Conservation (phyloP, 2,797 vertebrate genomes). For the Paedocypris micromegethes region DNA sequence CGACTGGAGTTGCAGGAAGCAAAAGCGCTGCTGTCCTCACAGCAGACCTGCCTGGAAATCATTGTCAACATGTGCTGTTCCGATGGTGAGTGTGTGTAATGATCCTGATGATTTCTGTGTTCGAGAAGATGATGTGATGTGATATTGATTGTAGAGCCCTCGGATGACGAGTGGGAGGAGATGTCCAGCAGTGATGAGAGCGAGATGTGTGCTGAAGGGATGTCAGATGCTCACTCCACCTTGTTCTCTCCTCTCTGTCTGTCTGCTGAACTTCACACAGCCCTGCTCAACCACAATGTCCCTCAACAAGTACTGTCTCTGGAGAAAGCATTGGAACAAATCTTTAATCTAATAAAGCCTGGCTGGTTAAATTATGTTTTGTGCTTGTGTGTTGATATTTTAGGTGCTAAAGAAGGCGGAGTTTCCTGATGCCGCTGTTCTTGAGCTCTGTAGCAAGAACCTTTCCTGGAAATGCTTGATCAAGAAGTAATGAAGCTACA, state of each 20-base stretch:
- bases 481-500: slow-evolving; percentile 74
- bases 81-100: slow-evolving; percentile 76
- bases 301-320: slow-evolving; percentile 79
- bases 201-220: slow-evolving; percentile 76
- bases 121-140: background rate
- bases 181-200: slow-evolving; percentile 93
- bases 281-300: slow-evolving; percentile 79
- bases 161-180: slow-evolving; percentile 94
- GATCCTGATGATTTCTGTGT: background rate
- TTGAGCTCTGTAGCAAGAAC: slow-evolving; percentile 74
- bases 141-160: slow-evolving; percentile 72
- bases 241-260: slow-evolving; percentile 88
- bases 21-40: slow-evolving; percentile 82
- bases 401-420: slow-evolving; percentile 90
- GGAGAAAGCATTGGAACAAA: too few relatives aligned
- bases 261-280: slow-evolving; percentile 83
- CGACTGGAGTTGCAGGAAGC: slow-evolving; percentile 84
- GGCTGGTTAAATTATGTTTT: too few relatives aligned
- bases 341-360: too few relatives aligned
- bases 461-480: slow-evolving; percentile 82
- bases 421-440: slow-evolving; percentile 74
- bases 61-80: slow-evolving; percentile 97
- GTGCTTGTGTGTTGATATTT: background rate
- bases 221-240: slow-evolving; percentile 65
- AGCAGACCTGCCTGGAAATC: slow-evolving; percentile 93